A percentile compares a stretch with the other conserved stretches of the same genome.
phyloP scores from a whole-genome alignment of 2,888 invertebrate genomes.

The Strigamia maritima region DNA sequence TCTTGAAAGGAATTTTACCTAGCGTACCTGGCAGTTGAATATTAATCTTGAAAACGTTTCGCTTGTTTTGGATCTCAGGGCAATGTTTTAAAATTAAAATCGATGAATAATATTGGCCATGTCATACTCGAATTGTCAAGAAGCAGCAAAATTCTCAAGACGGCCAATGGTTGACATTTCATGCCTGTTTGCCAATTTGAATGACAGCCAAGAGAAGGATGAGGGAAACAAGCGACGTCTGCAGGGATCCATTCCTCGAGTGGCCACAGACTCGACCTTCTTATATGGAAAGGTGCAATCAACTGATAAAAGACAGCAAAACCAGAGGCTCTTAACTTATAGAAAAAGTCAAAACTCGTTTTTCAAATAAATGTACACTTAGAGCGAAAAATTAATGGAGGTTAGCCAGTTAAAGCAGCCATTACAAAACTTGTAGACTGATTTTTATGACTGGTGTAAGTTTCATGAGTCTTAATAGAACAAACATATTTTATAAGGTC shows the following conservation, averaged over 20 bases:
- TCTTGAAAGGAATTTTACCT: background rate
- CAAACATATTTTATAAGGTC: background rate
- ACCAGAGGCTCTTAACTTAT: slow-evolving; percentile 5
- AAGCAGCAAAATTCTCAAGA: background rate
- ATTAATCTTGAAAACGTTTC: too few species aligned
- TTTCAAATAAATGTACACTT: slow-evolving; percentile 22
- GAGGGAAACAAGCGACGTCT: slow-evolving; percentile 2
- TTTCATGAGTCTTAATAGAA: background rate
- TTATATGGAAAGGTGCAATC: background rate
- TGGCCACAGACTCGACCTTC: background rate
- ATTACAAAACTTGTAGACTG: background rate
- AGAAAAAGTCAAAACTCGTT: background rate
- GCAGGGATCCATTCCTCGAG: background rate
- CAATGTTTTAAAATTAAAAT: slow-evolving; percentile 15
- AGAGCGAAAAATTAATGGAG: background rate
- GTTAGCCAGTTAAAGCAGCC: background rate
- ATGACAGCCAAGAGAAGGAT: slow-evolving; percentile 13
- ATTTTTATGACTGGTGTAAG: background rate
- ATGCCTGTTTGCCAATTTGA: slow-evolving; percentile 17
- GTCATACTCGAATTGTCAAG: background rate
- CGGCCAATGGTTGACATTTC: slow-evolving; percentile 20
- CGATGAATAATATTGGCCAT: background rate
- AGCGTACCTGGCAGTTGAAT: too few species aligned
- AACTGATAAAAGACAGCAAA: slow-evolving; percentile 12
- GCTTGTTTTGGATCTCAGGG: background rate